Base-by-base conservation (phyloP, 2,888 invertebrate genomes). In the Volucella bombylans region DNA sequence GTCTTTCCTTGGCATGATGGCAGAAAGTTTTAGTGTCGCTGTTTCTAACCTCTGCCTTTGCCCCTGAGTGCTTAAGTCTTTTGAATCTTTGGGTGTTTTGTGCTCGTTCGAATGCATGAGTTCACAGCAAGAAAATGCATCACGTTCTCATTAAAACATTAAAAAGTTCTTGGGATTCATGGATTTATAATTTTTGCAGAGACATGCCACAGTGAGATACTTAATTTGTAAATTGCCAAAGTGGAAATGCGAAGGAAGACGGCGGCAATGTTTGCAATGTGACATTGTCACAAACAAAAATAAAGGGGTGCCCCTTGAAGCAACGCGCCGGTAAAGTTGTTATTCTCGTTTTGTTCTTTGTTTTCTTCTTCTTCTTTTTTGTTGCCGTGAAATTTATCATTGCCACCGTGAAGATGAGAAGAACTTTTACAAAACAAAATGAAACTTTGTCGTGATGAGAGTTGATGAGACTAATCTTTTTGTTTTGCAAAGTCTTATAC, bases 61-160 rank as follows among this genome's bases (percentile, higher is more conserved):
- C 6, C 62, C 10, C 38, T 10, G 15, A 49, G 47, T 23, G 23
- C 23, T 23, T 23, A 23, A 23, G 23, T 23, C 23, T 23, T 23
- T 23, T 23, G 62, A 78, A 55, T 71, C 49, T 65, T 64, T 67
- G 11, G 62, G 15, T 65, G 72, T 73, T 73, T 62, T 68, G 54
- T 65, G 78, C 65, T 72, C 64, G 65, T 65, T 79, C 41, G 68
- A 67, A 80, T 68, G 74, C 80, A 80, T 68, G 69, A 69, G 74
- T 74, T 76, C 74, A 68, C 67, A 49, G 41, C 41, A 49, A 65
- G 74, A 74, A 62, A 73, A 83, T 76, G 79, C 80, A 83, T 83
- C 83, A 83, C 83, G 83, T 85, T 80, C 83, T 85, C 83, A 85
- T 85, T 85, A 85, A 85, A 85, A 85, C 83, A 85, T 85, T 85